phyloP scores from a whole-genome alignment of 1,140 invertebrate genomes.

The Rhagoletis pomonella region DNA sequence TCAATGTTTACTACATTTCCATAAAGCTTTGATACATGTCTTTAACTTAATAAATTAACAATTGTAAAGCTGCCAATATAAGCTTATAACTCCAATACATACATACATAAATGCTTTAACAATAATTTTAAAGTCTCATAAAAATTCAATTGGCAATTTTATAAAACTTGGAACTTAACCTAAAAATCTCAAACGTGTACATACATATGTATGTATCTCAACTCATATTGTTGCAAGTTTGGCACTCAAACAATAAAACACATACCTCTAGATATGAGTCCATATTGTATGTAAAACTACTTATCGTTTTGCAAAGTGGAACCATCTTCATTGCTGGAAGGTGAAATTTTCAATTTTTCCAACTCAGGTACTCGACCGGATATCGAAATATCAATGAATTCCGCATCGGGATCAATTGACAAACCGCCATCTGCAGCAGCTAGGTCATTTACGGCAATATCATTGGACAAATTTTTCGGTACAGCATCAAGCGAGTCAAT shows the following conservation, averaged over 20 bases:
- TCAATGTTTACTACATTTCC: too few relatives aligned
- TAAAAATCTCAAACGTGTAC: background rate
- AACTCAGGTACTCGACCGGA: conserved; percentile 63
- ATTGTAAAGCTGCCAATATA: too few relatives aligned
- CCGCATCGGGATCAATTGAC: conserved; percentile 71
- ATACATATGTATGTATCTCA: background rate
- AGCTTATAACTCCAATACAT: too few relatives aligned
- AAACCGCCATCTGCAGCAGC: conserved; percentile 62
- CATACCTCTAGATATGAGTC: too few relatives aligned
- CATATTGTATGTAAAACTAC: too few relatives aligned
- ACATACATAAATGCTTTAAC: background rate
- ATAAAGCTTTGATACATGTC: too few relatives aligned
- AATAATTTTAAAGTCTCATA: background rate
- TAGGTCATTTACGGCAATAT: conserved; percentile 73
- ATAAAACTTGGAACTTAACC: background rate
- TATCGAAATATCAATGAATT: conserved; percentile 62
- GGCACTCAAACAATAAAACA: background rate
- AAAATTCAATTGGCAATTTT: background rate
- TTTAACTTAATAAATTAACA: too few relatives aligned
- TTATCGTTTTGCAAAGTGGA: background rate
- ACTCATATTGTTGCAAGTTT: background rate
- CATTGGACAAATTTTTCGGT: conserved; percentile 72
- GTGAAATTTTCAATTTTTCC: conserved; percentile 63
- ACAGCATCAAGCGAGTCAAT: conserved; percentile 66
- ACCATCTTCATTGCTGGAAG: background rate